A percentile compares a stretch with the other conserved stretches of the same genome.
Conservation (phyloP, 2,888 invertebrate species). For the Plebejus melissa region DNA sequence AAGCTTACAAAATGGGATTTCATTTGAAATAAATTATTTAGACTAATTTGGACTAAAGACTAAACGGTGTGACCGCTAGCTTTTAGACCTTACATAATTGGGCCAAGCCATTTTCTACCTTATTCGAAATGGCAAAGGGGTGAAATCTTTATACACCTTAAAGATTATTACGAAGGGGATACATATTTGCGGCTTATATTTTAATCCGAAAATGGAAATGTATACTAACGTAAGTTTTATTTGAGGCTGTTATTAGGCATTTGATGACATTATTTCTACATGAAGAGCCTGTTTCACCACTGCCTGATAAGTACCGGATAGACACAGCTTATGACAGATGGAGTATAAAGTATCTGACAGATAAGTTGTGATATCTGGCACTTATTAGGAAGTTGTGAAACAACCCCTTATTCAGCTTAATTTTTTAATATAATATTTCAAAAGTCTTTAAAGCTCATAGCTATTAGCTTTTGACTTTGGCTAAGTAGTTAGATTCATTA, state of each 20-base stretch:
- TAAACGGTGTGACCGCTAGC: background rate
- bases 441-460: no score
- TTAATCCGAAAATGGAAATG: background rate
- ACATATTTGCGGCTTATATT: slow-evolving; percentile 1
- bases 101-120: background rate
- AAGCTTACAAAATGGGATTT: slow-evolving; percentile 8
- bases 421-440: no score
- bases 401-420: no score
- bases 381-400: no score
- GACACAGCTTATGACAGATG: no score
- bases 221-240: background rate
- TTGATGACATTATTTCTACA: background rate
- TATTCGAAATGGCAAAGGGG: background rate
- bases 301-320: no score
- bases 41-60: slow-evolving; percentile 10
- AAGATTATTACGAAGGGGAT: background rate
- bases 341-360: no score
- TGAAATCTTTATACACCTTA: background rate
- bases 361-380: no score
- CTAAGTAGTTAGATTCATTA: no score
- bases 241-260: background rate
- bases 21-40: slow-evolving; percentile 4
- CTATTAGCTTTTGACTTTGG: no score
- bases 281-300: no score
- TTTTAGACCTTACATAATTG: background rate